Evolutionary conservation across 2,797 vertebrate species (phyloP), one percentile per base, ranked within the genome.

Genomic region (Alosa sapidissima): DNA sequence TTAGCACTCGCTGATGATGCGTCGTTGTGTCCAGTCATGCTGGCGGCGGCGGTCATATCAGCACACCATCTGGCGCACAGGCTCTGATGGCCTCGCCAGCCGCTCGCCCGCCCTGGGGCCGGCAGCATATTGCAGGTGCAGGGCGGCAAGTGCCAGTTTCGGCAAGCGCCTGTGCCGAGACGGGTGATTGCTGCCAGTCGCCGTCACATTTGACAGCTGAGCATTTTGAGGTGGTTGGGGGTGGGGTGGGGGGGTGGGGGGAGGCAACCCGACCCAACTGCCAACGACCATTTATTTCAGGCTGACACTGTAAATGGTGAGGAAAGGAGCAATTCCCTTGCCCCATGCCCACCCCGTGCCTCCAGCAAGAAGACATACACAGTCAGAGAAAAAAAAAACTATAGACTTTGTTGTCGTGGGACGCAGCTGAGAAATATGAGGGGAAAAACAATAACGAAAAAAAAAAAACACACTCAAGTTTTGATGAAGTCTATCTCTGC

Each of bases 221-320:
- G 68, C 78, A 86, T 88, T 88, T 87, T 86, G 3, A 19, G 55
- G 16, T 19, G 19, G 55, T 16, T 6, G 14, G 33, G 28, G 2
- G n/a, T 28, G 28, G 28, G 28, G 28, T 28, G 58, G 2, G 58
- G 58, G 60, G 0, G 55, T n/a, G 3, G 3, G 28, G 72, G 87
- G 75, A 33, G 83, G 86, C 87, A 89, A 86, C 81, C 85, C 86
- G 72, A 89, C 87, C 86, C 58, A 51, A 85, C 86, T 88, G 91
- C 90, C 91, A 93, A 90, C 91, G 84, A 83, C 52, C 36, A 54
- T 86, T 90, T 88, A 85, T 90, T 91, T 81, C 83, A 85, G 82
- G 84, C 82, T 87, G 88, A 88, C 83, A 85, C 83, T 84, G 45
- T 21, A 60, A 60, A 83, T 85, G 82, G 62, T 45, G 9, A 33